A percentile compares a stretch with the other conserved stretches of the same genome.
Conservation (phyloP, 1,140 invertebrate genomes). For the Diabrotica virgifera region DNA sequence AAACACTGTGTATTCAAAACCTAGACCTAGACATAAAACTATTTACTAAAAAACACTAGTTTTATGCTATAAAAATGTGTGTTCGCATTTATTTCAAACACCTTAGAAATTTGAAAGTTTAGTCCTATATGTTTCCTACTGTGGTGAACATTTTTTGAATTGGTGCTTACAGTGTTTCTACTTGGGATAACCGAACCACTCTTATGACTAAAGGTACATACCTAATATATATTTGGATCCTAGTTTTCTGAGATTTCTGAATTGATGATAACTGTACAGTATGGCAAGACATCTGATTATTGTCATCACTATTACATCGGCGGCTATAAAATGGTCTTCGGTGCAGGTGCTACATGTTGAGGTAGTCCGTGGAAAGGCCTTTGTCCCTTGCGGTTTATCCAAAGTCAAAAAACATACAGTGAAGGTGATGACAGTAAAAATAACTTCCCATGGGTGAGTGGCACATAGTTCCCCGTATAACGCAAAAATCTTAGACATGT, state of each 20-base stretch:
- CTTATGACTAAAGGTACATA: background rate
- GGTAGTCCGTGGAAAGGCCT: conserved; percentile 31
- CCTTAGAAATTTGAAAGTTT: too few species aligned
- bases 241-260: conserved; percentile 83
- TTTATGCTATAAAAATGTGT: too few species aligned
- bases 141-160: too few species aligned
- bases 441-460: conserved; percentile 90
- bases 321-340: conserved; percentile 71
- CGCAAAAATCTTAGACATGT: conserved; percentile 63
- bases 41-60: too few species aligned
- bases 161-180: too few species aligned
- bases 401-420: conserved; percentile 84
- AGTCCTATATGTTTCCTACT: too few species aligned
- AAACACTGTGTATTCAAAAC: too few species aligned
- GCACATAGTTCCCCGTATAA: conserved; percentile 89
- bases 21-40: too few species aligned
- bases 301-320: conserved; percentile 86
- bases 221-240: conserved; percentile 89
- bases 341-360: conserved; percentile 48
- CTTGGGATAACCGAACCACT: too few species aligned
- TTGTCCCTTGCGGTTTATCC: conserved; percentile 52
- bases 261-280: conserved; percentile 90
- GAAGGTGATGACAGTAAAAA: conserved; percentile 81
- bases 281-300: conserved; percentile 86
- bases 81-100: too few species aligned